Evolutionary conservation across 2,888 invertebrate genomes (phyloP).

Genomic region (Axea sp.): DNA sequence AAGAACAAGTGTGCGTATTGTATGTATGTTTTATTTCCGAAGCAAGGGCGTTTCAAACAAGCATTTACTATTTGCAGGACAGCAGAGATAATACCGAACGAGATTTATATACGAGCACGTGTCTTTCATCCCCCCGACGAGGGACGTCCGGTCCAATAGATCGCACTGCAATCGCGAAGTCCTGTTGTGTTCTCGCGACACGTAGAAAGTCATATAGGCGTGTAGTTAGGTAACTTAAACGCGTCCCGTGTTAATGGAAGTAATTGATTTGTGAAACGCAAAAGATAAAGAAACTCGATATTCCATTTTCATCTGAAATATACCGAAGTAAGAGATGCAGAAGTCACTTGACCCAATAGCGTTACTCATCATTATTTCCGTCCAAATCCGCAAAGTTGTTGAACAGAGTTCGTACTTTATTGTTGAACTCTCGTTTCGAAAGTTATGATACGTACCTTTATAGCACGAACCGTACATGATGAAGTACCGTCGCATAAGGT

Average conservation of each 20-base stretch:
- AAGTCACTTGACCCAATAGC: constrained; percentile 35
- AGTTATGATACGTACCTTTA: constrained; percentile 43
- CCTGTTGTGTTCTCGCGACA: constrained; percentile 39
- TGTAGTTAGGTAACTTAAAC: constrained; percentile 29
- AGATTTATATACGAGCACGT: constrained; percentile 71
- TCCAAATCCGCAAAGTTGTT: constrained; percentile 28
- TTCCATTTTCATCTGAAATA: background rate
- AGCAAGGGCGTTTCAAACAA: constrained; percentile 70
- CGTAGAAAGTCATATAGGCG: constrained; percentile 38
- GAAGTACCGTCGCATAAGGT: constrained; percentile 63
- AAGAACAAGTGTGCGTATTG: constrained; percentile 13
- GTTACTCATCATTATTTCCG: constrained; percentile 19
- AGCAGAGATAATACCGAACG: constrained; percentile 73
- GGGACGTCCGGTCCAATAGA: constrained; percentile 67
- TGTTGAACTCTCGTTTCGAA: constrained; percentile 32
- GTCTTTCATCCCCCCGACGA: constrained; percentile 65
- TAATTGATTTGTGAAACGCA: constrained; percentile 37
- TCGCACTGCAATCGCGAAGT: constrained; percentile 57
- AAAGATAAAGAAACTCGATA: constrained; percentile 21
- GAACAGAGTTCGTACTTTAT: constrained; percentile 23
- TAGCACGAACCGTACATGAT: constrained; percentile 48
- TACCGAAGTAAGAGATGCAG: constrained; percentile 10
- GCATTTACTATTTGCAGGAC: constrained; percentile 74
- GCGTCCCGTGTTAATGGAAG: constrained; percentile 38
- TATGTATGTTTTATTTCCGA: constrained; percentile 27